A percentile compares a stretch with the other conserved stretches of the same genome.
phyloP scores from a whole-genome alignment of 2,113 vertebrate species.

The Apeltes quadracus region DNA sequence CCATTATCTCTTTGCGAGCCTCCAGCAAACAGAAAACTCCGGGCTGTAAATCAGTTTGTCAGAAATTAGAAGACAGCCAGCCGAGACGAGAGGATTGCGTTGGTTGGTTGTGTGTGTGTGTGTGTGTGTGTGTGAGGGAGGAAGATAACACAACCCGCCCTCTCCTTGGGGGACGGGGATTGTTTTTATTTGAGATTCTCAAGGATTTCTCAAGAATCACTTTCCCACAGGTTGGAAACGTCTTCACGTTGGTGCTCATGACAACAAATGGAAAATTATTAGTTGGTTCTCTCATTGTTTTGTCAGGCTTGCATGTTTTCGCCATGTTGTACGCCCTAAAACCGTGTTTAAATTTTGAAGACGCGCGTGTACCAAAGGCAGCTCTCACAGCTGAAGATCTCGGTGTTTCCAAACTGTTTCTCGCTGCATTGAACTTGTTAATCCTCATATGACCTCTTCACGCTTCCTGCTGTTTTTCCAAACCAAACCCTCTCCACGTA shows the following conservation, averaged over 20 bases:
- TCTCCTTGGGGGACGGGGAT: slow-evolving; percentile 34
- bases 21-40: slow-evolving; percentile 1
- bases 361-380: not conserved
- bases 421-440: slow-evolving; percentile 33
- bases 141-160: slow-evolving; percentile 50
- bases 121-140: slow-evolving; percentile 7
- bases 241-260: not conserved
- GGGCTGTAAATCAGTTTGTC: slow-evolving; percentile 4
- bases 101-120: slow-evolving; percentile 53
- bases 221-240: slow-evolving; percentile 39
- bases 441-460: slow-evolving; percentile 43
- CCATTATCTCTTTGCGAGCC: slow-evolving; percentile 3
- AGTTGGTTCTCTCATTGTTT: not conserved
- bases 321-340: not conserved
- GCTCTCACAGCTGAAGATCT: slow-evolving; percentile 32
- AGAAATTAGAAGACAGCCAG: slow-evolving; percentile 19
- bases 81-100: slow-evolving; percentile 31
- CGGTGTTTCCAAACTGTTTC: slow-evolving; percentile 32
- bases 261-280: not conserved
- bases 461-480: slow-evolving; percentile 44
- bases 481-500: slow-evolving; percentile 43
- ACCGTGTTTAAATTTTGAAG: slow-evolving; percentile 1
- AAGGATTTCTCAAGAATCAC: slow-evolving; percentile 33
- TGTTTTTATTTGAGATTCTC: slow-evolving; percentile 63
- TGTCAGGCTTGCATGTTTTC: too few species aligned